Percentiles rank a stretch among this genome's conserved stretches.
These are phyloP conservation scores for Micropoecilia bifurca DNA, from an alignment of 2,797 vertebrate species.

Conservation along the genomic window DNA sequence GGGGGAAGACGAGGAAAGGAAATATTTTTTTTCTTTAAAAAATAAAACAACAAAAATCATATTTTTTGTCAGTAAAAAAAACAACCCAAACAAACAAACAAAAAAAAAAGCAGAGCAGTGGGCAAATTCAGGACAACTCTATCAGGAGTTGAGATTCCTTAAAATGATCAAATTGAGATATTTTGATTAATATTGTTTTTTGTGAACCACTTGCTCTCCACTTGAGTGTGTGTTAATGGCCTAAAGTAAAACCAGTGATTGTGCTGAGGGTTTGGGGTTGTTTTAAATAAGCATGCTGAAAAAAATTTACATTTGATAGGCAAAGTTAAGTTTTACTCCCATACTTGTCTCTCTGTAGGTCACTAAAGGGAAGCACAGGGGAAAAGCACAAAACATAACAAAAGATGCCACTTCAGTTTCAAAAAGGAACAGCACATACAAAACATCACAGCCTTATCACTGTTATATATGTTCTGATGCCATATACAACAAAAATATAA, in stretches of 20 bases:
- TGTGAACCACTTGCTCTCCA: slow-evolving; percentile 97
- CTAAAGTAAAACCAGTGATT: slow-evolving; percentile 94
- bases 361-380: slow-evolving; percentile 98
- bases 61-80: slow-evolving; percentile 34
- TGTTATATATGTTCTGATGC: slow-evolving; percentile 29
- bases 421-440: slow-evolving; percentile 59
- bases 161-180: slow-evolving; percentile 9
- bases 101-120: slow-evolving; percentile 54
- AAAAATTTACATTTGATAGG: slow-evolving; percentile 99
- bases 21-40: slow-evolving; percentile 16
- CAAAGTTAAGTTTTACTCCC: slow-evolving; percentile 99
- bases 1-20: background rate
- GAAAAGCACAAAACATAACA: slow-evolving; percentile 89
- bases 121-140: slow-evolving; percentile 40
- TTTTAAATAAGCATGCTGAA: slow-evolving; percentile 96
- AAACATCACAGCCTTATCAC: slow-evolving; percentile 35
- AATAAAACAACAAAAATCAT: slow-evolving; percentile 20
- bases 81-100: slow-evolving; percentile 59
- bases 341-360: slow-evolving; percentile 99
- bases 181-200: slow-evolving; percentile 67
- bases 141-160: slow-evolving; percentile 40
- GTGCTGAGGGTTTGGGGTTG: slow-evolving; percentile 81
- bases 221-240: slow-evolving; percentile 91
- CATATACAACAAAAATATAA: slow-evolving; percentile 26
- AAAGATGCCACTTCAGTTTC: slow-evolving; percentile 87